Evolutionary conservation across 2,888 invertebrate genomes (phyloP), one percentile per base, ranked within the genome.

Genomic region (Drosophila neotestacea): DNA sequence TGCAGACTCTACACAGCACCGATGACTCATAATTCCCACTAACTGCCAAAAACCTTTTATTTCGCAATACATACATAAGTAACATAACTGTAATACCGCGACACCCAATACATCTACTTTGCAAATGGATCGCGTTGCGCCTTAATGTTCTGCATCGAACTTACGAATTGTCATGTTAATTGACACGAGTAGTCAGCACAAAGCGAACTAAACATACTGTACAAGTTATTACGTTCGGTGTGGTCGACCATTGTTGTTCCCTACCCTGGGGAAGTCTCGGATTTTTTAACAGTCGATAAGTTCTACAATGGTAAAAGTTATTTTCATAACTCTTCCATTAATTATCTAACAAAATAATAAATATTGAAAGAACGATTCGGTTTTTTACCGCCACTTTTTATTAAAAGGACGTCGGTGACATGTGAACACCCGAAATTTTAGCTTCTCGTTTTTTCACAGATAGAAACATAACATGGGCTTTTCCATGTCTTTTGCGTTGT

Each of bases 101-200:
- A 55, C 34, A 69, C 68, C 72, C 77, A 64, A 77, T 77, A 59
- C 70, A 78, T 68, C 65, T 60, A 46, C 32, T 10, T 64, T 13
- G 6, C 63, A 48, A 64, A 64, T 76, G 63, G 52, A 66, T 65
- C 64, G 39, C 59, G 51, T 47, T 50, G 41, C 32, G 39, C 67
- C 73, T 70, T 72, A 74, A 76, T 70, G 70, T 78, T 76, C 62
- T 76, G 74, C 79, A 76, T 71, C 72, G 55, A 73, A 62, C 60
- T 77, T 75, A 61, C 68, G 70, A 73, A 72, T 72, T 79, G 63
- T 71, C 73, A 80, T 71, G 70, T 73, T 77, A 73, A 84, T 79
- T 73, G 69, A 68, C 69, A 75, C 70, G 56, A 69, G 70, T 44
- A 54, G 52, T 47, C 58, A 38, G 42, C 46, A 42, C 39, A 56